phyloP scores from a whole-genome alignment of 2,888 invertebrate species.

The Ochropleura leucogaster region DNA sequence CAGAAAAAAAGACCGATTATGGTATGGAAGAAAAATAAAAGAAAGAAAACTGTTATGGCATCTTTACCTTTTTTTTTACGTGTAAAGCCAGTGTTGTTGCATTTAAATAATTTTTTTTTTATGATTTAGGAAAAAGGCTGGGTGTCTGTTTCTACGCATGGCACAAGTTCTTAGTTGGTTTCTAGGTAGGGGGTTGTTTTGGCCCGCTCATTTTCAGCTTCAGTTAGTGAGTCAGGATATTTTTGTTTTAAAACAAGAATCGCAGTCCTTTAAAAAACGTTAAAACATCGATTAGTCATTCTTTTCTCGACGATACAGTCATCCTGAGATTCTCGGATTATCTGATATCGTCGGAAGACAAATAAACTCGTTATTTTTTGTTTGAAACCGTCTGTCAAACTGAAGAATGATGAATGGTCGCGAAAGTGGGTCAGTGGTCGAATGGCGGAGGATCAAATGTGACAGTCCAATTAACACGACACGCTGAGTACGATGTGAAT shows the following conservation, averaged over 20 bases:
- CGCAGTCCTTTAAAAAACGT: conserved; percentile 10
- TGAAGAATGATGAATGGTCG: conserved; percentile 68
- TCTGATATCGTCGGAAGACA: conserved; percentile 31
- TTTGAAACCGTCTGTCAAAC: conserved; percentile 47
- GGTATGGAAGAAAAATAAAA: background rate
- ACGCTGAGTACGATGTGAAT: conserved; percentile 33
- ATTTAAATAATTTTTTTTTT: background rate
- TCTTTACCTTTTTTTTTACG: background rate
- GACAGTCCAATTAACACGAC: conserved; percentile 75
- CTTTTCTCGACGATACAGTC: conserved; percentile 32
- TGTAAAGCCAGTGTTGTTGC: background rate
- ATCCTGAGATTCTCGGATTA: no score
- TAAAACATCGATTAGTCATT: conserved; percentile 43
- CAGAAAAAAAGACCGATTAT: background rate
- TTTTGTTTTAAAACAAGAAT: conserved; percentile 4
- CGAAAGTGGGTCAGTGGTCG: conserved; percentile 76
- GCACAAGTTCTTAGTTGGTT: background rate
- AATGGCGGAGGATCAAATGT: conserved; percentile 68
- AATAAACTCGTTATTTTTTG: conserved; percentile 50
- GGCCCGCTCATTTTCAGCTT: background rate
- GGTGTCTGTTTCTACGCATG: background rate
- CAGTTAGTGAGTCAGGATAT: background rate
- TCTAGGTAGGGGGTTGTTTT: background rate
- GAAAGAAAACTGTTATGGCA: conserved; percentile 10
- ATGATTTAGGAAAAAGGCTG: background rate